Evolutionary conservation across 2,888 invertebrate genomes (phyloP), one percentile per base, ranked within the genome.

Genomic region (Lasioglossum marginatum): DNA sequence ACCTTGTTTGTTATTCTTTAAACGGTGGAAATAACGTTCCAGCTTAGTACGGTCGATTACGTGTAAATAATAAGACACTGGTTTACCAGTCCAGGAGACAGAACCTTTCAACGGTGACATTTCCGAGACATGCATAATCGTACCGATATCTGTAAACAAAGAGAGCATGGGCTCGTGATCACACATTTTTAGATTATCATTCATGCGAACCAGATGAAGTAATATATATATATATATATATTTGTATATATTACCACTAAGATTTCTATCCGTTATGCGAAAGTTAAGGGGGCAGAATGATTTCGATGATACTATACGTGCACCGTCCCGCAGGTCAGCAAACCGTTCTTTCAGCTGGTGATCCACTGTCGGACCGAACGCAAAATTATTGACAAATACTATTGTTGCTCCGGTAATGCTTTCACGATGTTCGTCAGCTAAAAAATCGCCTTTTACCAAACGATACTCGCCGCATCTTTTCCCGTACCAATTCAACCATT

Each of bases 381-480:
- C 99, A 96, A 99, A 99, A 96, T 99, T 99, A 96, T 99, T 99
- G 66, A 99, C 99, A 96, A 99, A 99, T 87, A 99, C 99, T 93
- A 99, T 98, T 60, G 99, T 98, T 19, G 99, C 98, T 91, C 97
- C 97, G 92, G 98, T 98, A 91, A 99, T 99, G 95, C 98, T 98
- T 95, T 99, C 99, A 90, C 98, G 97, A 95, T 98, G 98, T 93
- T 98, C 98, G 93, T 98, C 98, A 92, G 97, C 97, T 89, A 99
- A 96, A 96, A 99, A 99, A 95, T 99, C 99, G 70, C 99, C 99
- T 93, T 98, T 98, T 90, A 99, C 97, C 92, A 99, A 96, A 95
- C 98, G 97, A 96, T 98, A 99, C 79, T 99, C 98, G 90, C 98
- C 98, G 94, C 96, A 98, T 91, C 97, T 97, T 95, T 99, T 99